phyloP scores from a whole-genome alignment of 2,113 vertebrate species.

The Strix uralensis region DNA sequence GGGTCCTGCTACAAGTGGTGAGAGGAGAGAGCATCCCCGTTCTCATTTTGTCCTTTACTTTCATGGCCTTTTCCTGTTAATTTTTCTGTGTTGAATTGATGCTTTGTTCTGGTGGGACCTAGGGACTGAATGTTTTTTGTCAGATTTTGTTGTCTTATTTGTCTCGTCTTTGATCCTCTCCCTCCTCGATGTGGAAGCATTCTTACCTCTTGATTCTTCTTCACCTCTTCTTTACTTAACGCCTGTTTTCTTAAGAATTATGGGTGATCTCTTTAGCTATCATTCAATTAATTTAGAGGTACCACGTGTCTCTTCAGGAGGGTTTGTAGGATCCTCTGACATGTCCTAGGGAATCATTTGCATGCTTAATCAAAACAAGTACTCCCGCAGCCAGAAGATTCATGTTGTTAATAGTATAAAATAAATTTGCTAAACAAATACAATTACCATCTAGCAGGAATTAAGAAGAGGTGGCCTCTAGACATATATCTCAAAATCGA shows the following conservation, averaged over 20 bases:
- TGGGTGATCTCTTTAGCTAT: background rate
- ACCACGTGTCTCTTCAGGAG: background rate
- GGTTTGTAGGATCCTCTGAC: background rate
- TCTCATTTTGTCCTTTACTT: background rate
- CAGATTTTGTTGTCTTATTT: background rate
- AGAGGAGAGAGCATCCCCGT: background rate
- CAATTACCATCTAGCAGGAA: background rate
- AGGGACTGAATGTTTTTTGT: background rate
- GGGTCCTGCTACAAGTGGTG: background rate
- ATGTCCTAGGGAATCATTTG: background rate
- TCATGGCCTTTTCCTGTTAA: background rate
- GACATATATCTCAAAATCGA: background rate
- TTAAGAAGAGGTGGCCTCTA: background rate
- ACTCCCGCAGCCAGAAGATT: background rate
- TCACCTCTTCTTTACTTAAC: background rate
- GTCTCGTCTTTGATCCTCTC: background rate
- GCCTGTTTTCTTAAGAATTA: background rate
- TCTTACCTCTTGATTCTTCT: background rate
- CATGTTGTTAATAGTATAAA: background rate
- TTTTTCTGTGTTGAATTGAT: background rate
- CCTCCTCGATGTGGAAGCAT: background rate
- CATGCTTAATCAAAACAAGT: background rate
- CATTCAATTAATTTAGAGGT: background rate
- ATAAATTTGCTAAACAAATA: background rate
- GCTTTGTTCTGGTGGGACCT: background rate